Base-by-base conservation (phyloP, 2,888 invertebrate species). In the Deilephila porcellus region DNA sequence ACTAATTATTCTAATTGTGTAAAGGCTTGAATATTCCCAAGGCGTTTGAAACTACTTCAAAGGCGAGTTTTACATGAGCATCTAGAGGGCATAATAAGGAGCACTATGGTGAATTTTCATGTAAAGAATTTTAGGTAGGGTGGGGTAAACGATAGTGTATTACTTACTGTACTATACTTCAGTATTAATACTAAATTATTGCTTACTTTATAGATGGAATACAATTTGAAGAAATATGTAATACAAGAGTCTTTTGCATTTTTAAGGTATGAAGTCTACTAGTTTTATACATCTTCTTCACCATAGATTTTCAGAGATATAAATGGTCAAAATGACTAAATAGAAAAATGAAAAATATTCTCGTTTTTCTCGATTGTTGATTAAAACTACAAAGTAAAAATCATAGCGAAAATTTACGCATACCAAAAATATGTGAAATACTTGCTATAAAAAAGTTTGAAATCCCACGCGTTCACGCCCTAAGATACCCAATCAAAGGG, bases 401-500 rank as follows among this genome's bases (percentile, higher is more conserved):
- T 17, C 5, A 60, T 8, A 29, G 17, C 67, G 45, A 52, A 64
- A 7, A 67, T 52, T 11, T 67, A 52, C 25, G 8, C 17, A 45
- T 20, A 45, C 20, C 45, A 20, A 45, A 45, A 52, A 52, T 25
- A 20, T 63, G 0, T 19, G 14, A 67, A 52, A 52, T 52, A 67
- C 52, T 52, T 25, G 45, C 20, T 52, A 37, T 29, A 29, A 67
- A 67, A 29, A 19, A 52, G 52, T 67, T 67, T 67, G 52, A 52
- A 67, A 52, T 52, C 6, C 45, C 25, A 17, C 25, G 52, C 60
- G 60, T 71, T 71, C 60, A 71, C 60, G 71, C 60, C 37, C 60
- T 7, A 45, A 71, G 60, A 45, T 60, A 60, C 19, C 29, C 25
- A 71, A 34, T 60, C 60, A 71, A 71, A 71, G 71, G 34, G 19